phyloP scores from a whole-genome alignment of 2,113 vertebrate genomes.

The Phrynocephalus versicolor region DNA sequence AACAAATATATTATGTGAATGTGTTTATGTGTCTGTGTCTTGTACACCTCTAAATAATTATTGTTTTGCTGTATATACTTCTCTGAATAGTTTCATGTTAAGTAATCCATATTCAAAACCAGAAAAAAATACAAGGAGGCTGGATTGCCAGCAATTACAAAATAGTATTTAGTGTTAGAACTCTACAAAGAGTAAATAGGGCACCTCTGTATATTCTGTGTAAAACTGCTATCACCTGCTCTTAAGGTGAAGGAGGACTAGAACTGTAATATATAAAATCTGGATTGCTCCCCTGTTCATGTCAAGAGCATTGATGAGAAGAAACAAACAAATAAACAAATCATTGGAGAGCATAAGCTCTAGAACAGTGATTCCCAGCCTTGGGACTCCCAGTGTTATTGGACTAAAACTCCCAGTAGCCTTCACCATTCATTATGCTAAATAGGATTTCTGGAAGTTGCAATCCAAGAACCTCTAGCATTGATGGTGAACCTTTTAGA shows the following conservation, averaged over 20 bases:
- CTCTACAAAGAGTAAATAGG: not conserved
- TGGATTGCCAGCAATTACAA: not conserved
- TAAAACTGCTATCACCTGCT: not conserved
- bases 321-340: too few relatives aligned
- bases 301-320: too few relatives aligned
- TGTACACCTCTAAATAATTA: not conserved
- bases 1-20: not conserved
- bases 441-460: too few relatives aligned
- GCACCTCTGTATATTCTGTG: not conserved
- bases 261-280: not conserved
- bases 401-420: too few relatives aligned
- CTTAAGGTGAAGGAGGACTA: not conserved
- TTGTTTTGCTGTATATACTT: not conserved
- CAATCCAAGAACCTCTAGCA: not conserved
- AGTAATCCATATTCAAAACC: not conserved
- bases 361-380: too few relatives aligned
- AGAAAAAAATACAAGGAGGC: too few relatives aligned
- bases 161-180: not conserved
- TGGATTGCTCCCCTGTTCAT: too few relatives aligned
- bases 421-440: too few relatives aligned
- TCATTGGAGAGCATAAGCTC: too few relatives aligned
- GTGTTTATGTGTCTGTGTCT: not conserved
- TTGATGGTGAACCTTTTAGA: too few relatives aligned
- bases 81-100: slow-evolving; percentile 16
- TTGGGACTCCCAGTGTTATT: too few relatives aligned